A percentile compares a stretch with the other conserved stretches of the same genome.
These are phyloP conservation scores for Labeo catla DNA, from an alignment of 2,113 vertebrate genomes.

Conservation along the genomic window DNA sequence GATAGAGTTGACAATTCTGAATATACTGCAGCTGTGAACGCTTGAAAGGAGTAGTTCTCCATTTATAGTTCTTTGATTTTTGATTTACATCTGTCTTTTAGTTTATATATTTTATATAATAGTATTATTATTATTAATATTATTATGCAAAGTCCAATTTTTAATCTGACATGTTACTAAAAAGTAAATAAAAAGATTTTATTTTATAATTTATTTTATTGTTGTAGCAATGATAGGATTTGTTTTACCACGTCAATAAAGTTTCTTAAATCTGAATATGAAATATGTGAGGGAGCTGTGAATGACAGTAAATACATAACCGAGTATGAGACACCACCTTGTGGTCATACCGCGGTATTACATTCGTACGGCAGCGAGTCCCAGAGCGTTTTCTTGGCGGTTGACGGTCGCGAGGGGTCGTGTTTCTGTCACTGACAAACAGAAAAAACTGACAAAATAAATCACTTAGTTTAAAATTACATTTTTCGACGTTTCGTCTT, in stretches of 20 bases:
- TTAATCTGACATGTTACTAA: background rate
- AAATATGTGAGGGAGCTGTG: background rate
- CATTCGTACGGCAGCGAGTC: background rate
- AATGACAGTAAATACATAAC: background rate
- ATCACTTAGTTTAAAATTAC: background rate
- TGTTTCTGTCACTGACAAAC: background rate
- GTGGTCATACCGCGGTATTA: conserved; percentile 39
- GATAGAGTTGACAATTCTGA: background rate
- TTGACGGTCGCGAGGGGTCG: background rate
- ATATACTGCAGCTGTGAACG: background rate
- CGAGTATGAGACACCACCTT: conserved; percentile 46
- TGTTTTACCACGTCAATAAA: background rate
- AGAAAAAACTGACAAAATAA: background rate
- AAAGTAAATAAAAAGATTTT: background rate
- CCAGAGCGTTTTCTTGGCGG: background rate
- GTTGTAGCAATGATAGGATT: background rate
- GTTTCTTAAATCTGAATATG: background rate
- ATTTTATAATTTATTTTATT: background rate
- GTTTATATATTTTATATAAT: background rate
- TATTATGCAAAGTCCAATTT: background rate
- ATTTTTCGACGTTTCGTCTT: background rate
- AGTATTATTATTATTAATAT: background rate
- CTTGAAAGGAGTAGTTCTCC: background rate
- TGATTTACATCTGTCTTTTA: background rate
- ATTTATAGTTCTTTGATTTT: background rate